Evolutionary conservation across 2,888 invertebrate genomes (phyloP).

Genomic region (Oeneis ivallda): DNA sequence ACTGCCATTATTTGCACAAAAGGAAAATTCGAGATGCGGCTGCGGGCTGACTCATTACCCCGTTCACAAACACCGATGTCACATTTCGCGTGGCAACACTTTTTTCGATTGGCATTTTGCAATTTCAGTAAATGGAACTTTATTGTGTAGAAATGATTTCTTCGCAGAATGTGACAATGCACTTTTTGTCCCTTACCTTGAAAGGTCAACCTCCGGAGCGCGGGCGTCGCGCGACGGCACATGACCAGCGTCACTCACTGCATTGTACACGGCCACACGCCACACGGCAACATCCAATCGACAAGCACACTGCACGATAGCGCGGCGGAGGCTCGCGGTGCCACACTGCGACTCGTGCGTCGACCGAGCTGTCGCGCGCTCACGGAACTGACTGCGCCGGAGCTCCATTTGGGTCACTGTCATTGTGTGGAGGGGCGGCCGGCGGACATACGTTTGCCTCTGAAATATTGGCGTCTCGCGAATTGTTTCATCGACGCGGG

Average conservation of each 20-base stretch:
- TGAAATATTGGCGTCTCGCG: conserved; percentile 77
- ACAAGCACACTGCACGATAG: conserved; percentile 68
- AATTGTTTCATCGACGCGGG: conserved; percentile 72
- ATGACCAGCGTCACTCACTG: conserved; percentile 65
- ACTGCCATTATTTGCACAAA: conserved; percentile 64
- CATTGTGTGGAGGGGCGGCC: conserved; percentile 76
- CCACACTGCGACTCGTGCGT: conserved; percentile 48
- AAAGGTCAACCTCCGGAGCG: conserved; percentile 53
- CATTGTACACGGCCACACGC: conserved; percentile 45
- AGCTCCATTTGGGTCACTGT: conserved; percentile 81
- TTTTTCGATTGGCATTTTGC: conserved; percentile 46
- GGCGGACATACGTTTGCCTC: conserved; percentile 73
- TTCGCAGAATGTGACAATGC: conserved; percentile 47
- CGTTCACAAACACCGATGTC: conserved; percentile 52
- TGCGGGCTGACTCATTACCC: conserved; percentile 73
- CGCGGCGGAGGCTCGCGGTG: conserved; percentile 50
- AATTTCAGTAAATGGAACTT: conserved; percentile 20
- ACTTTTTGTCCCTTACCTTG: conserved; percentile 62
- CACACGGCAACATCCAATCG: conserved; percentile 70
- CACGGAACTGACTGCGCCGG: conserved; percentile 79
- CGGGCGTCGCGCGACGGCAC: conserved; percentile 45
- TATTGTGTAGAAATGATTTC: conserved; percentile 18
- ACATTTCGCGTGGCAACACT: conserved; percentile 47
- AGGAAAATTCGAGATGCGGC: conserved; percentile 77
- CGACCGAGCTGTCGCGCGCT: conserved; percentile 61